Base-by-base conservation (phyloP, 2,888 invertebrate species). In the Magallana nippona region DNA sequence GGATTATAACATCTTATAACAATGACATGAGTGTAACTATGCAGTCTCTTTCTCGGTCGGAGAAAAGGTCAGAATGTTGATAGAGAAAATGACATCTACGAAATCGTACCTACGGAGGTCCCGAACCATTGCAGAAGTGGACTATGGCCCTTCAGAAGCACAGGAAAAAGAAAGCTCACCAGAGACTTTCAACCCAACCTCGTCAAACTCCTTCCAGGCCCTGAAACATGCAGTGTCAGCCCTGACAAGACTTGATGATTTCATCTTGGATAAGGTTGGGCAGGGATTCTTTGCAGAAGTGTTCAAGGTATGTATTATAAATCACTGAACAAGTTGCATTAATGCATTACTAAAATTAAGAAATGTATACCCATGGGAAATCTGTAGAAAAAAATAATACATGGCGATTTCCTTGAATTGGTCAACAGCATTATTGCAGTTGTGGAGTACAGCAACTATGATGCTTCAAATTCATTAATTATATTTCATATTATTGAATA, bases 241-340 rank as follows among this genome's bases (percentile, higher is more conserved):
- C 77, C 95, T 99, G 82, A 97, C 98, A 94, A 96, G 98, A 78
- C 96, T 98, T 90, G 98, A 98, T 95, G 98, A 99, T 95, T 98
- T 99, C 95, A 96, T 96, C 89, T 96, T 97, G 94, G 98, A 98
- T 95, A 97, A 97, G 95, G 97, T 99, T 92, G 99, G 98, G 79
- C 96, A 96, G 81, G 99, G 99, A 88, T 99, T 99, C 95, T 99
- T 98, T 95, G 98, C 98, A 5, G 98, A 98, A 95, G 98, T 99
- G 87, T 98, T 97, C 95, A 98, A 98, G 97, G 99, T 98, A 95
- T 95, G 96, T 62, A 19, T 22, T 63, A 19, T 27, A 32, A 27
- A 27, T 27, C 11, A 27, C 5, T 27, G 15, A 15, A 71, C 15
- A 71, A 71, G 11, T 10, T 27, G 13, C 15, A 71, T 71, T 19